phyloP scores from a whole-genome alignment of 2,888 invertebrate species.

The Punctoribates punctum region DNA sequence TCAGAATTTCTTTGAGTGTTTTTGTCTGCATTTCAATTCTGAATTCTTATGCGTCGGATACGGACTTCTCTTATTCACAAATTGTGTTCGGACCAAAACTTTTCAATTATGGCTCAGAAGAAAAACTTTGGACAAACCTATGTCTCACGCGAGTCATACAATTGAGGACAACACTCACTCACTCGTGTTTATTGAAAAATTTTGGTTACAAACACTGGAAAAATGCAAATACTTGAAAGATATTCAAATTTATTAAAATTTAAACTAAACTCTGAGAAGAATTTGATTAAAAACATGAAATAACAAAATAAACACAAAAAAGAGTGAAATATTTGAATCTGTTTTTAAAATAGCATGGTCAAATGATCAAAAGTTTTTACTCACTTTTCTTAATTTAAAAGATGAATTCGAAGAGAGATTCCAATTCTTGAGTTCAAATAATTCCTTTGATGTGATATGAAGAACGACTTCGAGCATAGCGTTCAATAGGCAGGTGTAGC shows the following conservation, averaged over 20 bases:
- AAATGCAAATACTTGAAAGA: background rate
- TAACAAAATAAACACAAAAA: background rate
- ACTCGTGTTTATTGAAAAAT: conserved; percentile 4
- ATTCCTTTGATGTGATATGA: background rate
- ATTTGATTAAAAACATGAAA: background rate
- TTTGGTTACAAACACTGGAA: background rate
- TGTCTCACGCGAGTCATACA: background rate
- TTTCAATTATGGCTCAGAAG: conserved; percentile 14
- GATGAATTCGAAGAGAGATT: conserved; percentile 19
- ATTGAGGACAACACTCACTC: background rate
- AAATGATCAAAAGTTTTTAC: background rate
- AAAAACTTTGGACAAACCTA: conserved; percentile 20
- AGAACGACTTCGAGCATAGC: background rate
- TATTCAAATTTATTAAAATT: background rate
- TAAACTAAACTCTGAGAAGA: background rate
- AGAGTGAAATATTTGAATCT: background rate
- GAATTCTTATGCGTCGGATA: conserved; percentile 33
- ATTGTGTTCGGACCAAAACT: background rate
- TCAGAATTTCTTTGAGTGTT: conserved; percentile 35
- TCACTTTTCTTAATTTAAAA: background rate
- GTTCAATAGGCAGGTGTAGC: conserved; percentile 37
- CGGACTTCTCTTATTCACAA: conserved; percentile 32
- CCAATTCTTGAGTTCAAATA: background rate
- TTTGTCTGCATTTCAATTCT: conserved; percentile 38
- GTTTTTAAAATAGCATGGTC: background rate